These are phyloP conservation scores for Aphrocallistes beatrix DNA, from an alignment of 37 sponge, comb jelly and placozoan species.

Conservation along the genomic window DNA sequence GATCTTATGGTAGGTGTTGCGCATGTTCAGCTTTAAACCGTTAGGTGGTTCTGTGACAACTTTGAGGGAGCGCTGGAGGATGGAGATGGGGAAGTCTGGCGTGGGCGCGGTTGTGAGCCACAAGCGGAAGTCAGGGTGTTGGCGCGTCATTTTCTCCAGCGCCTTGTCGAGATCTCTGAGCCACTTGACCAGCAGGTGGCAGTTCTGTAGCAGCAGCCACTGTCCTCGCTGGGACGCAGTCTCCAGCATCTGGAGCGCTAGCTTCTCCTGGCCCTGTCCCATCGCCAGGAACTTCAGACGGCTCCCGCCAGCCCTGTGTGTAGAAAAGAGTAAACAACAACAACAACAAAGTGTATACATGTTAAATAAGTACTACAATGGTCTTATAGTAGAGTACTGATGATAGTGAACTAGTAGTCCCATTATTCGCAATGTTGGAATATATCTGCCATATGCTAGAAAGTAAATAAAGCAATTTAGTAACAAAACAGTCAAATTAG, in stretches of 20 bases:
- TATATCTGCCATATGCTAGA: too few relatives aligned
- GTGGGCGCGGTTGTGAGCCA: slow-evolving; percentile 98
- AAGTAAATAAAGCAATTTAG: too few relatives aligned
- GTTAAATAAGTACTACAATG: too few relatives aligned
- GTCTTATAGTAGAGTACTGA: too few relatives aligned
- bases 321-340: too few relatives aligned
- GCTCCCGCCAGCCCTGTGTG: slow-evolving; percentile 80
- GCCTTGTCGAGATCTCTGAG: slow-evolving; percentile 91
- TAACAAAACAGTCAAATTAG: too few relatives aligned
- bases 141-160: slow-evolving; percentile 75
- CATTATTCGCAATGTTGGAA: too few relatives aligned
- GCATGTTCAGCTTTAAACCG: slow-evolving; percentile 88
- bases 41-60: slow-evolving; percentile 99
- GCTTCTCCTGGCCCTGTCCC: slow-evolving; percentile 99
- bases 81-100: slow-evolving; percentile 93
- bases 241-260: slow-evolving; percentile 86
- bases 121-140: slow-evolving; percentile 97
- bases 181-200: slow-evolving; percentile 91
- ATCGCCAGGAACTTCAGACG: slow-evolving; percentile 95
- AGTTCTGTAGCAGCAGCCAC: slow-evolving; percentile 99
- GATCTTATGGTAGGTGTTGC: slow-evolving; percentile 91
- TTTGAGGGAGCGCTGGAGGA: slow-evolving; percentile 73
- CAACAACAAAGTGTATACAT: too few relatives aligned
- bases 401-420: too few relatives aligned
- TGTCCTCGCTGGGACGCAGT: slow-evolving; percentile 86